Percentiles rank a stretch among this genome's conserved stretches.
Evolutionary conservation across 2,113 vertebrate genomes (phyloP).

Genomic region (Malurus elegans): DNA sequence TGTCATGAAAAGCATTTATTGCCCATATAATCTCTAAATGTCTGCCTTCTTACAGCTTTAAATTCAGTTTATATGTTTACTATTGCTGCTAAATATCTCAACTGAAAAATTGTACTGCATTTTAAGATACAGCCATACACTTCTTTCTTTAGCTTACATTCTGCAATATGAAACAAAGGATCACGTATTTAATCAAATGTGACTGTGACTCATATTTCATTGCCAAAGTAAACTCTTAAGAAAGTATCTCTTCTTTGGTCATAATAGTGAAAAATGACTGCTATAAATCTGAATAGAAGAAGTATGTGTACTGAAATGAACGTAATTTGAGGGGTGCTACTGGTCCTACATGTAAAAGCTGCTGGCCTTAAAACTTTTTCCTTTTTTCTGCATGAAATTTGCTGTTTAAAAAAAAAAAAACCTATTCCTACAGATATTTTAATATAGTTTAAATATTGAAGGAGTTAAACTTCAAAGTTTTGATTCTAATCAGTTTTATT

Average conservation of each 20-base stretch:
- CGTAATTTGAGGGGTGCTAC: neutral
- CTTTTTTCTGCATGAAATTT: neutral
- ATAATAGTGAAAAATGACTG: neutral
- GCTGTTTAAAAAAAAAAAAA: neutral
- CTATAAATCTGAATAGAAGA: neutral
- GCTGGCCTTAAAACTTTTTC: neutral
- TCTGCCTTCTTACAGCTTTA: neutral
- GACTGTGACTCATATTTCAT: neutral
- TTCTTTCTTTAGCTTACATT: neutral
- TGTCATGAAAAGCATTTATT: neutral
- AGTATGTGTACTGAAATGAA: neutral
- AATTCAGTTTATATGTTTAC: neutral
- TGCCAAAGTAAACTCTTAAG: neutral
- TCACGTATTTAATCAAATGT: neutral
- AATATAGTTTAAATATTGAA: neutral
- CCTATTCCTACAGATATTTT: neutral
- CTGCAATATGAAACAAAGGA: neutral
- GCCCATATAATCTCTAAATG: neutral
- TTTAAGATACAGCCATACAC: neutral
- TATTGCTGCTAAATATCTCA: neutral
- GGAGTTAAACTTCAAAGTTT: neutral
- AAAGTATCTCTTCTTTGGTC: neutral
- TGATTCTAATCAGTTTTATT: constrained; percentile 25
- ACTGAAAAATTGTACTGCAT: neutral
- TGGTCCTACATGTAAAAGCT: neutral